Base-by-base conservation (phyloP, 2,888 invertebrate genomes). In the Dasypolia templi region DNA sequence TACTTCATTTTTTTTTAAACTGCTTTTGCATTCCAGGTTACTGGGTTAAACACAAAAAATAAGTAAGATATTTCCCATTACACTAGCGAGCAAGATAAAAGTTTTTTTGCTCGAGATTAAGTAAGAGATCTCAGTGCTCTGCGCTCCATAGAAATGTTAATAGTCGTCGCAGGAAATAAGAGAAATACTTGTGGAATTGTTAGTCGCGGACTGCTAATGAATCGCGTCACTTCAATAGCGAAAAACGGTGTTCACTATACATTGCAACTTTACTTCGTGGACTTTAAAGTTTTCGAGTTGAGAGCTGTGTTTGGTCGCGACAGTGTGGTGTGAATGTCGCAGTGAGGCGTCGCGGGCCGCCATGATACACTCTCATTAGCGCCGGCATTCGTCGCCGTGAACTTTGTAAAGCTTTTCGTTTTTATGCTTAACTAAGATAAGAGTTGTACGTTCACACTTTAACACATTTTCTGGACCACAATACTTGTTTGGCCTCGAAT, bases 371-470 rank as follows among this genome's bases (percentile, higher is more conserved):
- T 79, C 86, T 88, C 88, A 87, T 89, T 87, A 88, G 77, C 79
- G 77, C 46, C 69, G 79, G 73, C 81, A 72, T 64, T 53, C 53
- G 72, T 19, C 55, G 53, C 65, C 53, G 59, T 72, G 61, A 69
- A 82, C 63, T 86, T 87, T 81, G 71, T 72, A 78, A 86, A 86
- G 76, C 79, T 78, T 86, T 84, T 82, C 78, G 72, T 84, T 87
- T 82, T 82, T 67, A 79, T 77, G 62, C 62, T 75, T 72, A 75
- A 81, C 75, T 79, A 61, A 87, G 83, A 84, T 86, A 86, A 83
- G 79, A 75, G 65, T 51, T 49, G 65, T 69, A 65, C 67, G 75
- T 77, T 35, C 49, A 83, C 70, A 76, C 55, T 78, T 77, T 67
- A 69, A 77, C 63, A 79, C 69, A 73, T 81, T 75, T 71, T 55